Evolutionary conservation across 2,797 vertebrate genomes (phyloP).

Genomic region (Corythornis leucogaster): DNA sequence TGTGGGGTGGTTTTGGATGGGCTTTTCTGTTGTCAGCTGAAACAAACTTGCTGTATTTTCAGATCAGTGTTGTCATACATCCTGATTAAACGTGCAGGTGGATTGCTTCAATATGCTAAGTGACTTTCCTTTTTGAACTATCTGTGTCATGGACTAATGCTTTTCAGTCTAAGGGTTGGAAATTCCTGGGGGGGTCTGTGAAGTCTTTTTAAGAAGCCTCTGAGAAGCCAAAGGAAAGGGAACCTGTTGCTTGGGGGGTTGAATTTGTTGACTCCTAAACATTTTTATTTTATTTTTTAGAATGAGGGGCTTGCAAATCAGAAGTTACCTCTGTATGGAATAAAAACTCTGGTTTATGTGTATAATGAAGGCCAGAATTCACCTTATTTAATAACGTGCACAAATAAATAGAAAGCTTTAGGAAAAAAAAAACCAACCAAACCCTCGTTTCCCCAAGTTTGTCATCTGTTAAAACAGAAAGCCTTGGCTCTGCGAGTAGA

Average conservation of each 20-base stretch:
- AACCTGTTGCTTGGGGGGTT: not conserved
- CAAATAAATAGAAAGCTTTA: not conserved
- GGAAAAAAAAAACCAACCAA: not conserved
- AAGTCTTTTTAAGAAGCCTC: not conserved
- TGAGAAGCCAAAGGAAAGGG: not conserved
- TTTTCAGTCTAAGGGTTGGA: not conserved
- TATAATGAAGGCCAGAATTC: not conserved
- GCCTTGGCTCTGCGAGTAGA: not conserved
- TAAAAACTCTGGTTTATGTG: not conserved
- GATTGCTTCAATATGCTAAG: not conserved
- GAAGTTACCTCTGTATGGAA: accelerated
- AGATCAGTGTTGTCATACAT: not conserved
- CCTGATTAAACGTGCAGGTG: not conserved
- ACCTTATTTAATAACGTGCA: not conserved
- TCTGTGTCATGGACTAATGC: not conserved
- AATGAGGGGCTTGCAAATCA: not conserved
- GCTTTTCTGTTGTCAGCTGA: not conserved
- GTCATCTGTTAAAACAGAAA: not conserved
- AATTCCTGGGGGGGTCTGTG: not conserved
- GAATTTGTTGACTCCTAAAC: not conserved
- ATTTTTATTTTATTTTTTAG: not conserved
- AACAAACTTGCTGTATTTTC: not conserved
- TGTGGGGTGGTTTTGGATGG: not conserved
- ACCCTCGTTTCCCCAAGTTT: not conserved
- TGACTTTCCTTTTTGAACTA: not conserved